Evolutionary conservation across 1,140 invertebrate species (phyloP).

Genomic region (Ptiloglossa arizonensis): DNA sequence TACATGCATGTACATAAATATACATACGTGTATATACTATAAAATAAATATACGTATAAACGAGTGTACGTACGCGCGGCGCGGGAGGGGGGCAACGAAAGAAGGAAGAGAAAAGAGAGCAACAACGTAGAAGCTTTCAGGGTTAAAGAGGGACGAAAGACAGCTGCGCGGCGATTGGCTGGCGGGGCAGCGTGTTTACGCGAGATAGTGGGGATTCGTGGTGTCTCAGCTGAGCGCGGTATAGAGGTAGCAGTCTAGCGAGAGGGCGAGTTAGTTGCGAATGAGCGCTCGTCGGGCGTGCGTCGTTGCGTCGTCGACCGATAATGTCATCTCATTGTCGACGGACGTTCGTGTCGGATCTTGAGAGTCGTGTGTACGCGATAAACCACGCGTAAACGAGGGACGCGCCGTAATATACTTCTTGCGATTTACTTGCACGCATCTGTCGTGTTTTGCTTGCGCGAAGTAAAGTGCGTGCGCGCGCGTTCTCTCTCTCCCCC

Average conservation of each 20-base stretch:
- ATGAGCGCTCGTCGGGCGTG: constrained; percentile 79
- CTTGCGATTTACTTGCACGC: not conserved
- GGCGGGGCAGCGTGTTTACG: constrained; percentile 38
- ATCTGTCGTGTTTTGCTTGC: not conserved
- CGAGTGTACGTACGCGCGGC: not conserved
- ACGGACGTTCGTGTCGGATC: constrained; percentile 59
- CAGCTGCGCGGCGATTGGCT: constrained; percentile 61
- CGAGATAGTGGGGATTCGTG: constrained; percentile 54
- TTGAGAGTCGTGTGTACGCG: not conserved
- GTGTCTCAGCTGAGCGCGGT: constrained; percentile 76
- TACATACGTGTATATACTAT: no score
- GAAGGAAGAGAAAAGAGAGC: constrained; percentile 24
- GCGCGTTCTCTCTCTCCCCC: no score
- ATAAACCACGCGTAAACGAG: not conserved
- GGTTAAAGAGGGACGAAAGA: constrained; percentile 58
- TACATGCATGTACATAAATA: no score
- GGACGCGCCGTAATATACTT: not conserved
- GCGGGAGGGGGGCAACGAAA: not conserved
- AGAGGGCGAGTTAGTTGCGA: constrained; percentile 76
- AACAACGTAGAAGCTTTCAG: constrained; percentile 49
- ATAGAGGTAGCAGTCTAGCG: constrained; percentile 71
- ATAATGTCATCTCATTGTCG: constrained; percentile 71
- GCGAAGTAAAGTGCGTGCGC: not conserved
- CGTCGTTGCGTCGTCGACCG: constrained; percentile 65
- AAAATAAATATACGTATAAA: no score